Base-by-base conservation (phyloP, 2,888 invertebrate species). In the Dicranocentrus wangi region DNA sequence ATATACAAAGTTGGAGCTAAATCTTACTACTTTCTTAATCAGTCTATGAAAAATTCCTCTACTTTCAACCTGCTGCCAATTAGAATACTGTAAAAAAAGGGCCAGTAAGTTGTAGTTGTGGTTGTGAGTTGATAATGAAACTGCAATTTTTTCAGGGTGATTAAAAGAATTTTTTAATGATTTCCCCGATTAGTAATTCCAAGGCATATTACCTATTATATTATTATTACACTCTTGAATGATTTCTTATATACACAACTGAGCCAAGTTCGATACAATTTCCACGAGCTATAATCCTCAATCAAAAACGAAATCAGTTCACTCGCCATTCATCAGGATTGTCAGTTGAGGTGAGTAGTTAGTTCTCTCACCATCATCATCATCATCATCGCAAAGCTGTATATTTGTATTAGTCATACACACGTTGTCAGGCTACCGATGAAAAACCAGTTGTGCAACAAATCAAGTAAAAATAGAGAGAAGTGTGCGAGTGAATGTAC, bases 381-480 rank as follows among this genome's bases (percentile, higher is more conserved):
- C n/a, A n/a, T n/a, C n/a, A n/a, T n/a, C n/a, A n/a, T 7, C 32
- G 32, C 32, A 32, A 32, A 32, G 32, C 7, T 39, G 13, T 39
- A 39, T 13, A 13, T 5, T 39, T 39, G 13, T 17, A 47, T 47
- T n/a, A n/a, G n/a, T n/a, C n/a, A n/a, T n/a, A n/a, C n/a, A n/a
- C n/a, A n/a, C n/a, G n/a, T n/a, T n/a, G n/a, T 47, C 15, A 47
- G 47, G 15, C n/a, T n/a, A 15, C 23, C 55, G 8, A 47, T 23
- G 25, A 25, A 32, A 75, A 73, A 75, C 75, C 75, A 75, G 75
- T 75, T 39, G 25, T 66, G 19, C 75, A 75, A 75, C 66, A 63
- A 75, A 58, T 70, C 58, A 23, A 8, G n/a, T 53, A 32, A 8
- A 42, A 28, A 53, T 53, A n/a, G 21, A 58, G n/a, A n/a, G 1